Evolutionary conservation across 92 coral and sea anemone genomes (phyloP).

Genomic region (Nematostella vectensis): DNA sequence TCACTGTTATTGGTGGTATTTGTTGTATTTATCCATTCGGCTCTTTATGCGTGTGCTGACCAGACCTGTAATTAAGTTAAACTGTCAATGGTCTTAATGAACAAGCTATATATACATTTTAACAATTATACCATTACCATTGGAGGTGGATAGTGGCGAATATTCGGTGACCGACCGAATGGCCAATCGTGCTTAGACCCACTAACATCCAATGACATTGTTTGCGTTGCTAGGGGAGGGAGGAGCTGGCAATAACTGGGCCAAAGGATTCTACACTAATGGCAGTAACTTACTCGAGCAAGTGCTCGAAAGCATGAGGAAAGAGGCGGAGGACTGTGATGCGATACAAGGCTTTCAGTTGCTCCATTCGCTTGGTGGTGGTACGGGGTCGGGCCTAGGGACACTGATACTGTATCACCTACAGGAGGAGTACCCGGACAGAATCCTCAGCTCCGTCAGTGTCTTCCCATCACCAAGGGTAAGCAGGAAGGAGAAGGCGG

Average conservation of each 20-base stretch:
- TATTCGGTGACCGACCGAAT: too few relatives aligned
- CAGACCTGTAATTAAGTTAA: too few relatives aligned
- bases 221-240: too few relatives aligned
- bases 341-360: slow-evolving; percentile 78
- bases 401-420: slow-evolving; percentile 69
- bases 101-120: too few relatives aligned
- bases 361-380: slow-evolving; percentile 77
- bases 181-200: too few relatives aligned
- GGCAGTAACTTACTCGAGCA: slow-evolving; percentile 71
- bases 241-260: slow-evolving; percentile 93
- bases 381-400: slow-evolving; percentile 80
- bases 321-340: slow-evolving; percentile 79
- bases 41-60: too few relatives aligned
- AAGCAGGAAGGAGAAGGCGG: not conserved
- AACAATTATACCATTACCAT: too few relatives aligned
- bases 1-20: too few relatives aligned
- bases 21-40: too few relatives aligned
- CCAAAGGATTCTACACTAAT: slow-evolving; percentile 79
- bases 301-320: slow-evolving; percentile 60
- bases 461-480: slow-evolving; percentile 73
- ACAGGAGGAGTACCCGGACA: slow-evolving; percentile 75
- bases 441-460: slow-evolving; percentile 72
- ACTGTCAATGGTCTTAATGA: too few relatives aligned
- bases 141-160: too few relatives aligned
- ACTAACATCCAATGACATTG: too few relatives aligned